Evolutionary conservation across 2,888 invertebrate genomes (phyloP).

Genomic region (Pediacus dermestoides): DNA sequence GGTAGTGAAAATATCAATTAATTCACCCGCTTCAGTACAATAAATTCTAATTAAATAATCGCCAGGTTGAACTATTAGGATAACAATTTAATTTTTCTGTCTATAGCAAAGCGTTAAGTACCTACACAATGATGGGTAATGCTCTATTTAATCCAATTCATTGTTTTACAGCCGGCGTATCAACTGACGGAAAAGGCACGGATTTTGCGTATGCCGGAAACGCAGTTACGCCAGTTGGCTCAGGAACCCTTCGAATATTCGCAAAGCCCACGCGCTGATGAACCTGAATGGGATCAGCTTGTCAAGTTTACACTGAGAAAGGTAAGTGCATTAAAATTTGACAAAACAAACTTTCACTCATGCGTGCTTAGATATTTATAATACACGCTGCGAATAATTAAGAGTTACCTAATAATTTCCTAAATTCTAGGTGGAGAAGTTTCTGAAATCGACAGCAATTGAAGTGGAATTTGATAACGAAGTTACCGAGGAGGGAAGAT

Average conservation of each 20-base stretch:
- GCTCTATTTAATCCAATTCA: slow-evolving; percentile 4
- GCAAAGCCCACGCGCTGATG: slow-evolving; percentile 65
- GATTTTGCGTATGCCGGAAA: slow-evolving; percentile 65
- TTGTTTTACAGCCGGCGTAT: slow-evolving; percentile 42
- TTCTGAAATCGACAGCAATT: slow-evolving; percentile 72
- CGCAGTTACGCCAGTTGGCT: slow-evolving; percentile 65
- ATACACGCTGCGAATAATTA: too few relatives aligned
- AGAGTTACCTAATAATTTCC: slow-evolving; percentile 3
- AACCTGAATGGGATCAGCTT: slow-evolving; percentile 77
- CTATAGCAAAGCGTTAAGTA: neutral
- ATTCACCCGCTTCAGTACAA: too few relatives aligned
- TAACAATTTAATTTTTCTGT: too few relatives aligned
- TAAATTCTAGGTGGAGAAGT: slow-evolving; percentile 54
- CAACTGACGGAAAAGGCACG: slow-evolving; percentile 67
- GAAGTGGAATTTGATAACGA: slow-evolving; percentile 73
- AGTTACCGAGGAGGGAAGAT: slow-evolving; percentile 69
- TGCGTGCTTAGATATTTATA: too few relatives aligned
- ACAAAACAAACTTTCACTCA: too few relatives aligned
- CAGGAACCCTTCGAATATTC: slow-evolving; percentile 72
- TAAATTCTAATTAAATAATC: too few relatives aligned
- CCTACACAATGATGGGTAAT: slow-evolving; percentile 1
- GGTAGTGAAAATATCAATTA: too few relatives aligned
- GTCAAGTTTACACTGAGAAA: slow-evolving; percentile 75
- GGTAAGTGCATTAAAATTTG: slow-evolving; percentile 49
- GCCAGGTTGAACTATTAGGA: too few relatives aligned